phyloP scores from a whole-genome alignment of 2,797 vertebrate genomes.

The Propithecus perrieri region DNA sequence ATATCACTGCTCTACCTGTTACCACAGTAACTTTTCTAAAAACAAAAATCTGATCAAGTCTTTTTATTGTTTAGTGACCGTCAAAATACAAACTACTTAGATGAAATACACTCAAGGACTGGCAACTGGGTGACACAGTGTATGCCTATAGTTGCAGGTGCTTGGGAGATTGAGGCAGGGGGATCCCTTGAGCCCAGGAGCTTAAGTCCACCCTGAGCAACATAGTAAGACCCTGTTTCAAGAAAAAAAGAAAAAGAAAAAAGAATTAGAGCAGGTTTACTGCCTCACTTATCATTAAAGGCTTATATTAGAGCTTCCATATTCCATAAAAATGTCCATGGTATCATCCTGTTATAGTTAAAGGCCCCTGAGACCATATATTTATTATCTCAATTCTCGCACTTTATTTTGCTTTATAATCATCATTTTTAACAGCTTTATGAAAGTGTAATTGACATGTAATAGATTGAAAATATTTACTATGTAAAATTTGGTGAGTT shows the following conservation, averaged over 20 bases:
- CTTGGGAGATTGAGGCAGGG: neutral
- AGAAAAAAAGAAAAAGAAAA: neutral
- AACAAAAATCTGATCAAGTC: neutral
- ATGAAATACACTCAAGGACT: neutral
- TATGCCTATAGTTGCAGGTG: neutral
- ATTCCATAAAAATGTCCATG: neutral
- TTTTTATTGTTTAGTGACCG: neutral
- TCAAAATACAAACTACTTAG: neutral
- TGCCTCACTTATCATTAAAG: neutral
- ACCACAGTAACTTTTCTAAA: neutral
- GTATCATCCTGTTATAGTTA: neutral
- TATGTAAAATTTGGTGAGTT: neutral
- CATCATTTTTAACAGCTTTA: neutral
- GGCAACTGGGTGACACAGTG: neutral
- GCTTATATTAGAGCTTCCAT: neutral
- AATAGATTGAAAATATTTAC: neutral
- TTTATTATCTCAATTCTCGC: neutral
- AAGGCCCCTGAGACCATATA: fast-evolving
- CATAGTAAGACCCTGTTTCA: neutral
- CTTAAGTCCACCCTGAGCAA: neutral
- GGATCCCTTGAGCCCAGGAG: neutral
- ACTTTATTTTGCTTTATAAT: neutral
- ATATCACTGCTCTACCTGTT: neutral
- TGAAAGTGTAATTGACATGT: neutral
- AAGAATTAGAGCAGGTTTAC: neutral